Percentiles rank a stretch among this genome's conserved stretches.
Conservation (phyloP, 2,888 invertebrate species). For the Blastobasis lacticolella region DNA sequence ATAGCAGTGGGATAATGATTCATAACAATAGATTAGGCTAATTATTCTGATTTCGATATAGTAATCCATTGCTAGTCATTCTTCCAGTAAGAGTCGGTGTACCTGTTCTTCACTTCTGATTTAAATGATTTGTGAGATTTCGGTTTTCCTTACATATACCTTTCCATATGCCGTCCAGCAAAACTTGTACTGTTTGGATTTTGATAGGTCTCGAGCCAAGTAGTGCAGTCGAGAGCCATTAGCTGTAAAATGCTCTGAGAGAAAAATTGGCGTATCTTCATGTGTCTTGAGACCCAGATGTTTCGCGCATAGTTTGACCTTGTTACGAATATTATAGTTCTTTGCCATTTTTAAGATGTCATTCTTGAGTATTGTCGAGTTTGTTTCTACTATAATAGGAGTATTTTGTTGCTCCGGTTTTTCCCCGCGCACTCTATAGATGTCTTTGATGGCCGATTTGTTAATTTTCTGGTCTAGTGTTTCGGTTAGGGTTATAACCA, state of each 20-base stretch:
- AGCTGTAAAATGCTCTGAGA: too few relatives aligned
- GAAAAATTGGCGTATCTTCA: constrained; percentile 13
- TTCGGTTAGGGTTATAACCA: constrained; percentile 7
- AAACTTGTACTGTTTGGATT: too few relatives aligned
- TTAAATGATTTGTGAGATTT: constrained; percentile 9
- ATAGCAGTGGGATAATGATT: not conserved
- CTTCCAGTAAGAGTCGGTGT: too few relatives aligned
- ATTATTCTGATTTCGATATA: too few relatives aligned
- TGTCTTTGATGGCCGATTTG: constrained; percentile 7
- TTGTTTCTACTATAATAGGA: too few relatives aligned
- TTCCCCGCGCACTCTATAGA: constrained; percentile 8
- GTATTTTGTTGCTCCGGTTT: not conserved
- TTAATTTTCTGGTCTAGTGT: constrained; percentile 5
- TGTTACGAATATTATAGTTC: constrained; percentile 9
- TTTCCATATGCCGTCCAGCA: too few relatives aligned
- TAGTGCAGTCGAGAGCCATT: too few relatives aligned
- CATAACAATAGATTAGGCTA: not conserved
- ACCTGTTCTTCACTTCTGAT: constrained; percentile 11
- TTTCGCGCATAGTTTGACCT: too few relatives aligned
- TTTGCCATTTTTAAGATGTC: constrained; percentile 11
- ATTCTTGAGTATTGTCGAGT: constrained; percentile 10
- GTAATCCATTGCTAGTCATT: too few relatives aligned
- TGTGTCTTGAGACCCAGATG: constrained; percentile 9
- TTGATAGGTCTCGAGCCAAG: too few relatives aligned
- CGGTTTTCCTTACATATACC: too few relatives aligned